phyloP scores from a whole-genome alignment of 1,140 invertebrate species.

The Bombus impatiens region DNA sequence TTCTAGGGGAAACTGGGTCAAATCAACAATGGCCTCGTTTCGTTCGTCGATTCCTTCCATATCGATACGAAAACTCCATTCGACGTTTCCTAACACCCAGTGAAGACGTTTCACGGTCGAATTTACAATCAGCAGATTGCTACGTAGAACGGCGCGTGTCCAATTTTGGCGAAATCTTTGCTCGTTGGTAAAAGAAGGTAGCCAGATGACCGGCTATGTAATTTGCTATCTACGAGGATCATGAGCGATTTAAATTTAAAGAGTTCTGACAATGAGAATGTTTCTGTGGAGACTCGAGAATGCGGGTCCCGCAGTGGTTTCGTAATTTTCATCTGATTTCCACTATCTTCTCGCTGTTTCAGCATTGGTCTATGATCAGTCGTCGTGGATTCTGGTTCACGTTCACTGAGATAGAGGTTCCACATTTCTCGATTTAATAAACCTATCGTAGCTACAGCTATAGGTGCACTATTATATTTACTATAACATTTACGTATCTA shows the following conservation, averaged over 20 bases:
- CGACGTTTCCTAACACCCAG: not conserved
- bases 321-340: not conserved
- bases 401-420: not conserved
- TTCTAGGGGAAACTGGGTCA: not conserved
- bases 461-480: too few relatives aligned
- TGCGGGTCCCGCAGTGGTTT: constrained; percentile 29
- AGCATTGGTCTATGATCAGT: not conserved
- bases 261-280: too few relatives aligned
- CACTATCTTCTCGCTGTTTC: not conserved
- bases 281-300: not conserved
- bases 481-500: too few relatives aligned
- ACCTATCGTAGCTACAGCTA: too few relatives aligned
- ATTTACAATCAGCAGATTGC: not conserved
- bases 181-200: not conserved
- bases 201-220: not conserved
- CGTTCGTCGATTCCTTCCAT: not conserved
- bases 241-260: not conserved
- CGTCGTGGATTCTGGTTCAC: not conserved
- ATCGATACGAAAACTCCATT: constrained; percentile 16
- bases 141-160: not conserved
- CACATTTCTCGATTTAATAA: not conserved
- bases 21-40: constrained; percentile 21
- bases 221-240: not conserved
- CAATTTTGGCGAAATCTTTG: not conserved
- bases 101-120: not conserved